Evolutionary conservation across 1,140 invertebrate species (phyloP), one percentile per base, ranked within the genome.

Genomic region (Drosophila nasuta): DNA sequence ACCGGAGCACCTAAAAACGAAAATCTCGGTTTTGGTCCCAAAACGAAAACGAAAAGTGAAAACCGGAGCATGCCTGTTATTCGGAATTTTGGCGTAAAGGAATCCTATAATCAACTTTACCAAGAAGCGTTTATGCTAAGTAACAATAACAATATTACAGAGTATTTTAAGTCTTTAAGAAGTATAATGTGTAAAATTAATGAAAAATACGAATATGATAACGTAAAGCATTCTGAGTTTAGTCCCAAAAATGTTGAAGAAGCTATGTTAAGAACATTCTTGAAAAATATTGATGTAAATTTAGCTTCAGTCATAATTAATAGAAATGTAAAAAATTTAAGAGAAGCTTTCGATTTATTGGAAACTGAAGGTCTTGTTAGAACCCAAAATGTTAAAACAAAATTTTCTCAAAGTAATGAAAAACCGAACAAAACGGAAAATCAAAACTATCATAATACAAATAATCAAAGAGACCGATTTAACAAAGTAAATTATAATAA

Each of bases 281-380:
- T 71, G 33, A 71, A 71, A 57, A 71, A 72, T 63, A 72, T 64
- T 41, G 60, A 64, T 46, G 49, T 58, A 17, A 72, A 71, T 64
- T 64, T 59, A 64, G 15, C 59, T 56, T 65, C 52, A n/a, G 62
- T 60, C 51, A 60, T 67, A 52, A 20, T 68, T 30, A 59, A 69
- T 46, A 69, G 35, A 59, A 59, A 70, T 75, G 51, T 63, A 59
- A 25, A 68, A 52, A 68, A 74, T 57, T n/a, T 69, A 57, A 51
- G 66, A 75, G 41, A 65, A 49, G 60, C 67, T 43, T 60, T 41
- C 17, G 45, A 70, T 28, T 20, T 62, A 52, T 41, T 62, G 28
- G 33, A 62, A 54, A 60, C 11, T 13, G 48, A 59, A 46, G 15
- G 38, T 28, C 17, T 33, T 58, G 49, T 33, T 20, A 43, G 30